Conservation (phyloP, 2,797 vertebrate genomes). For the Pteronotus mesoamericanus region DNA sequence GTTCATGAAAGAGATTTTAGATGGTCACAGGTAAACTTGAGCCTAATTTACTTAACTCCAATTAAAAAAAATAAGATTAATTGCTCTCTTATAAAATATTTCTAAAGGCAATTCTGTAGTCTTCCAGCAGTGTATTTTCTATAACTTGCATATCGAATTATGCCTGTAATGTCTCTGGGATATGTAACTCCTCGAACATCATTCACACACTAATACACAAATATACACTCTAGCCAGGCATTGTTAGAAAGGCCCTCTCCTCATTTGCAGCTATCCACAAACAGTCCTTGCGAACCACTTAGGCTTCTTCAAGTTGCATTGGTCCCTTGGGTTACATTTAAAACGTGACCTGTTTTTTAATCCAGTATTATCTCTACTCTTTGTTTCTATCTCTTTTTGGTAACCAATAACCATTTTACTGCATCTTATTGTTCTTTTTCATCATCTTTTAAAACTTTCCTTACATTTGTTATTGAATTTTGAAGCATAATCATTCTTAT, state of each 20-base stretch:
- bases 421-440: not conserved
- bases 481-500: not conserved
- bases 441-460: not conserved
- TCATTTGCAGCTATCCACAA: not conserved
- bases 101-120: not conserved
- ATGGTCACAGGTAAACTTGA: not conserved
- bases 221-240: not conserved
- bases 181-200: not conserved
- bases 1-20: not conserved
- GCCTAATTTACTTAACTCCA: not conserved
- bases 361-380: not conserved
- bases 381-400: not conserved
- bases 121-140: not conserved
- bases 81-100: not conserved
- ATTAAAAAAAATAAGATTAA: constrained; percentile 16
- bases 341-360: not conserved
- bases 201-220: not conserved
- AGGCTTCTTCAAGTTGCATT: not conserved
- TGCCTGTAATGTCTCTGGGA: not conserved
- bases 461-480: not conserved
- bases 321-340: not conserved
- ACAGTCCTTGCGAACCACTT: not conserved
- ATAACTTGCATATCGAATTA: not conserved
- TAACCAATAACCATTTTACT: not conserved
- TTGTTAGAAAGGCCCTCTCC: not conserved